Evolutionary conservation across 2,113 vertebrate species (phyloP).

Genomic region (Periophthalmus modestus): DNA sequence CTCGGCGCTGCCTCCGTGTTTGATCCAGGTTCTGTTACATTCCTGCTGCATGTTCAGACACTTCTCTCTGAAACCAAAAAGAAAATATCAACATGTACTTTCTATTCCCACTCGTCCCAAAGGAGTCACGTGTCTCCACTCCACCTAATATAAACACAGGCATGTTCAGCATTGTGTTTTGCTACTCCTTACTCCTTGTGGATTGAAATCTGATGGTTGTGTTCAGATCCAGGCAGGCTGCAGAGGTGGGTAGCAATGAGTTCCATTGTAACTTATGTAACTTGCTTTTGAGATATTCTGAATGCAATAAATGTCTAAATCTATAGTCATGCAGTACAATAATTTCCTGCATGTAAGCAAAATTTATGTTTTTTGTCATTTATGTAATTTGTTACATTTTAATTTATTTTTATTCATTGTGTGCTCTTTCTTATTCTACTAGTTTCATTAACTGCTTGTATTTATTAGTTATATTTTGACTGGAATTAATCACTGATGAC

Average conservation of each 20-base stretch:
- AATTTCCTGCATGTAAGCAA: too few species aligned
- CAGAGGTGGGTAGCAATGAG: background rate
- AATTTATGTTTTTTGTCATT: too few species aligned
- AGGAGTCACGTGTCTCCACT: constrained; percentile 21
- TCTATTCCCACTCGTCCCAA: constrained; percentile 4
- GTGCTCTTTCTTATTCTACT: too few species aligned
- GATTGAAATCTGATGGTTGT: background rate
- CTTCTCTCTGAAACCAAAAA: constrained; percentile 16
- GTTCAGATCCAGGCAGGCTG: background rate
- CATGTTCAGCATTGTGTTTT: background rate
- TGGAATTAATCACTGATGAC: too few species aligned
- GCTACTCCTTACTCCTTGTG: background rate
- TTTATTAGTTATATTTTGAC: too few species aligned
- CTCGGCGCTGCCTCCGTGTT: background rate
- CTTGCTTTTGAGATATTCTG: too few species aligned
- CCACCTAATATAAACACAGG: background rate
- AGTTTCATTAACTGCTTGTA: too few species aligned
- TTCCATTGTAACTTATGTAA: too few species aligned
- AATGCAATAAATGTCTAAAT: too few species aligned
- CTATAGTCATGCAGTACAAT: too few species aligned
- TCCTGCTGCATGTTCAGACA: constrained; percentile 61
- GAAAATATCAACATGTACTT: constrained; percentile 23
- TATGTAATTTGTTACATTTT: too few species aligned
- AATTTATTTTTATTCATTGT: too few species aligned
- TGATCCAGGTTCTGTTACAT: constrained; percentile 61